These are phyloP conservation scores for Cylloceria caligata DNA, from an alignment of 2,888 invertebrate species.

Conservation along the genomic window DNA sequence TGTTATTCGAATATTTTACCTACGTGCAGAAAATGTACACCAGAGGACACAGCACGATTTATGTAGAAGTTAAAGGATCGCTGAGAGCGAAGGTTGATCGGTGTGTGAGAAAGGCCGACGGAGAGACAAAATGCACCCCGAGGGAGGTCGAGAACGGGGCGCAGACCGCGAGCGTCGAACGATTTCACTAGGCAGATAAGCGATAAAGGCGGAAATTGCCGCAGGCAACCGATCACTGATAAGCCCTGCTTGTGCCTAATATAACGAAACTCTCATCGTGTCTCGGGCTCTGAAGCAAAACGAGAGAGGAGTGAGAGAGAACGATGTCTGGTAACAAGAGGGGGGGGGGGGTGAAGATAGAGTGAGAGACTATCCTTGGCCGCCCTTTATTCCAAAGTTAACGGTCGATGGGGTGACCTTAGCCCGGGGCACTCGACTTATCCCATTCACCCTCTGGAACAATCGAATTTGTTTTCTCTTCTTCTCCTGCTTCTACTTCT, in stretches of 20 bases:
- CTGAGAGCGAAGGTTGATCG: conserved; percentile 13
- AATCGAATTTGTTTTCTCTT: conserved; percentile 59
- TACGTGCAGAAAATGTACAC: conserved; percentile 35
- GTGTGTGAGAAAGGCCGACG: not conserved
- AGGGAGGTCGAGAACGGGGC: conserved; percentile 29
- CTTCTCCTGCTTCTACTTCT: conserved; percentile 1
- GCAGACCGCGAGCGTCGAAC: conserved; percentile 58
- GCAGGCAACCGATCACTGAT: conserved; percentile 76
- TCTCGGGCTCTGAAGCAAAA: conserved; percentile 37
- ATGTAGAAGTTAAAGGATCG: conserved; percentile 39
- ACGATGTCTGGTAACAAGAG: conserved; percentile 12
- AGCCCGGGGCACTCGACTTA: conserved; percentile 45
- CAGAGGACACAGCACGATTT: conserved; percentile 21
- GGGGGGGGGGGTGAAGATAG: conserved; percentile 12
- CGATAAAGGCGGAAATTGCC: conserved; percentile 79
- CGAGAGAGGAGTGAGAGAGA: conserved; percentile 16
- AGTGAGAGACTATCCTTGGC: conserved; percentile 52
- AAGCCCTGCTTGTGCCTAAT: conserved; percentile 68
- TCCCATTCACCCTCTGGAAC: conserved; percentile 47
- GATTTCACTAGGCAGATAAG: conserved; percentile 76
- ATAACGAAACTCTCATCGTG: conserved; percentile 59
- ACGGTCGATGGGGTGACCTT: conserved; percentile 57
- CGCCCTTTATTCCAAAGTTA: conserved; percentile 58
- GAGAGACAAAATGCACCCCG: conserved; percentile 55
- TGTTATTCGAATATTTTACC: conserved; percentile 30